Evolutionary conservation across 2,113 vertebrate species (phyloP).

Genomic region (Limnothrissa miodon): DNA sequence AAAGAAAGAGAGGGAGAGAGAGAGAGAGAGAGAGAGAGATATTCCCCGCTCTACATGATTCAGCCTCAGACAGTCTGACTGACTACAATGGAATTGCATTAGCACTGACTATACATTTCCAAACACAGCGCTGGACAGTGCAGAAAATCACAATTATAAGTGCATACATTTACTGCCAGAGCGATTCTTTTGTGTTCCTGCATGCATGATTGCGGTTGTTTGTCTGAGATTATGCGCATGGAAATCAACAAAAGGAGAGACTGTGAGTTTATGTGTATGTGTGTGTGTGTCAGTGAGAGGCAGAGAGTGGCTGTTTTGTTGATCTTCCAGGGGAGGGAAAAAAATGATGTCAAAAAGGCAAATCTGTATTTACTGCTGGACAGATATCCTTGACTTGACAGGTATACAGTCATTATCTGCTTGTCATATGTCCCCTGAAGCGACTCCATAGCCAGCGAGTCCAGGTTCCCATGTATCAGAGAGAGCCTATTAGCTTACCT

Average conservation of each 20-base stretch:
- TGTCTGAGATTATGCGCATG: conserved; percentile 34
- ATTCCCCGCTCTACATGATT: background rate
- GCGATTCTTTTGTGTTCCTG: conserved; percentile 48
- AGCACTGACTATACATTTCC: conserved; percentile 58
- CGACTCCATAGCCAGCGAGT: conserved; percentile 63
- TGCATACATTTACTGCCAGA: conserved; percentile 54
- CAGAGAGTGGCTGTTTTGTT: conserved; percentile 63
- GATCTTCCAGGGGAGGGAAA: conserved; percentile 69
- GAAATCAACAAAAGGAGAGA: conserved; percentile 1
- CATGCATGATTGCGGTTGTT: conserved; percentile 26
- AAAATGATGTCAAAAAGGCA: conserved; percentile 76
- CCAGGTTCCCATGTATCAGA: conserved; percentile 76
- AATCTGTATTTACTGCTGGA: conserved; percentile 80
- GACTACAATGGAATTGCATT: conserved; percentile 67
- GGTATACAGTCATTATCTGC: conserved; percentile 82
- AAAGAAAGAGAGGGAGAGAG: background rate
- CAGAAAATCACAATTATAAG: conserved; percentile 71
- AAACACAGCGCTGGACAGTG: conserved; percentile 55
- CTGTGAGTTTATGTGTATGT: conserved; percentile 22
- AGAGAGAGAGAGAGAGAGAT: conserved; percentile 9
- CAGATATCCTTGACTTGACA: conserved; percentile 81
- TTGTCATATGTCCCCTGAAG: conserved; percentile 75
- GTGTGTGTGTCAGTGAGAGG: conserved; percentile 34
- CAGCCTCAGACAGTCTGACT: conserved; percentile 35
- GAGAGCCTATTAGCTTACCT: conserved; percentile 78